Percentiles rank a stretch among this genome's conserved stretches.
Evolutionary conservation across 2,888 invertebrate genomes (phyloP).

Genomic region (Caenorhabditis macrosperma): DNA sequence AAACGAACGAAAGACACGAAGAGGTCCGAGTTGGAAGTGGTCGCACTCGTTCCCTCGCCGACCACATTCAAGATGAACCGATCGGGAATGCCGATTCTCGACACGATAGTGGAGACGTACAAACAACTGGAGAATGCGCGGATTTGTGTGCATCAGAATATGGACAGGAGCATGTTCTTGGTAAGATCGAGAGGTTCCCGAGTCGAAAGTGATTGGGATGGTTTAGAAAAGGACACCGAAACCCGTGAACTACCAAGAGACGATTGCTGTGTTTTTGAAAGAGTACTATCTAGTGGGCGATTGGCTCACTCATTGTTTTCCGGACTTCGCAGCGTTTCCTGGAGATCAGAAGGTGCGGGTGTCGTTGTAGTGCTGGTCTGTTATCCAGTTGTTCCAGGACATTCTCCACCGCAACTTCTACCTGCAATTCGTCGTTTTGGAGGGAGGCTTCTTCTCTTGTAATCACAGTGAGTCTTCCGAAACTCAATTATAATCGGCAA

Average conservation of each 20-base stretch:
- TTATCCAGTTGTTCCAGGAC: too few species aligned
- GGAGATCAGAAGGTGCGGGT: slow-evolving; percentile 62
- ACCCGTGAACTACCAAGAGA: slow-evolving; percentile 62
- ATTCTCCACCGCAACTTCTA: slow-evolving; percentile 61
- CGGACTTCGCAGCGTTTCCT: slow-evolving; percentile 44
- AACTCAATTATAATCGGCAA: not conserved
- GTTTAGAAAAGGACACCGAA: slow-evolving; percentile 44
- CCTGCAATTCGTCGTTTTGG: slow-evolving; percentile 62
- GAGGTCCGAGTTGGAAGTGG: not conserved
- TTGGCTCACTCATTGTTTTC: slow-evolving; percentile 57
- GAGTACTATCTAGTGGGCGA: slow-evolving; percentile 61
- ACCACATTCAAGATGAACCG: slow-evolving; percentile 13
- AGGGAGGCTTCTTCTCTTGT: slow-evolving; percentile 60
- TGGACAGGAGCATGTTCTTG: not conserved
- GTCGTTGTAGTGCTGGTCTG: too few species aligned
- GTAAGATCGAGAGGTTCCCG: not conserved
- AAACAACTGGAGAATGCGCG: slow-evolving; percentile 15
- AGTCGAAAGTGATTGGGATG: not conserved
- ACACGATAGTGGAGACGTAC: slow-evolving; percentile 42
- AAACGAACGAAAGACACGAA: slow-evolving; percentile 38
- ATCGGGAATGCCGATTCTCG: slow-evolving; percentile 29
- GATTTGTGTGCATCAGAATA: slow-evolving; percentile 19
- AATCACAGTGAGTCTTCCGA: slow-evolving; percentile 25
- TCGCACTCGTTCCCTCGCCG: slow-evolving; percentile 10
- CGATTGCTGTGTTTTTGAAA: slow-evolving; percentile 54